Evolutionary conservation across 2,113 vertebrate genomes (phyloP).

Genomic region (Donacobius atricapilla): DNA sequence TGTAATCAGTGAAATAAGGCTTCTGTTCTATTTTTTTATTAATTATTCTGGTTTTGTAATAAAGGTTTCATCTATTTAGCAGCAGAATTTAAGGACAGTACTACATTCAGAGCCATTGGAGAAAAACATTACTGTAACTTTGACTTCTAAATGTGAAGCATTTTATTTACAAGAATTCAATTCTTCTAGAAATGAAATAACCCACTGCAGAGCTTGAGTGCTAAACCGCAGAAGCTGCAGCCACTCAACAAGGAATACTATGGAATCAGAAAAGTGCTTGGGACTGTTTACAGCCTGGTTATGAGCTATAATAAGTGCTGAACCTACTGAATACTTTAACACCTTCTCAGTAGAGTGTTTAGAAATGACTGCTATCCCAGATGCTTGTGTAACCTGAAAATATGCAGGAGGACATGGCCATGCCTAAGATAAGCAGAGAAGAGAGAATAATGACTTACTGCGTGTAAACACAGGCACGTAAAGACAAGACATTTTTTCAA

Average conservation of each 20-base stretch:
- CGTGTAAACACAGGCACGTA: not conserved
- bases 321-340: constrained; percentile 8
- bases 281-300: not conserved
- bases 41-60: not conserved
- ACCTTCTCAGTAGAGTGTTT: not conserved
- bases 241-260: not conserved
- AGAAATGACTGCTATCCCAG: not conserved
- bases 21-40: not conserved
- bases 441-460: not conserved
- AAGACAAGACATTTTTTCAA: not conserved
- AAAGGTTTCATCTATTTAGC: not conserved
- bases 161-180: not conserved
- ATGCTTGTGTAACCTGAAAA: constrained; percentile 36
- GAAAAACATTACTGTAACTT: not conserved
- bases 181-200: not conserved
- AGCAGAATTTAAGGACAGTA: not conserved
- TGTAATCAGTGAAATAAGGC: not conserved
- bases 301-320: not conserved
- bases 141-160: not conserved
- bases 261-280: not conserved
- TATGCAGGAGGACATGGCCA: not conserved
- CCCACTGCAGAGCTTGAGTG: not conserved
- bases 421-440: constrained; percentile 24
- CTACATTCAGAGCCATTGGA: not conserved
- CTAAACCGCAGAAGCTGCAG: not conserved